phyloP scores from a whole-genome alignment of 2,888 invertebrate genomes.

The Drosophila anomelani region DNA sequence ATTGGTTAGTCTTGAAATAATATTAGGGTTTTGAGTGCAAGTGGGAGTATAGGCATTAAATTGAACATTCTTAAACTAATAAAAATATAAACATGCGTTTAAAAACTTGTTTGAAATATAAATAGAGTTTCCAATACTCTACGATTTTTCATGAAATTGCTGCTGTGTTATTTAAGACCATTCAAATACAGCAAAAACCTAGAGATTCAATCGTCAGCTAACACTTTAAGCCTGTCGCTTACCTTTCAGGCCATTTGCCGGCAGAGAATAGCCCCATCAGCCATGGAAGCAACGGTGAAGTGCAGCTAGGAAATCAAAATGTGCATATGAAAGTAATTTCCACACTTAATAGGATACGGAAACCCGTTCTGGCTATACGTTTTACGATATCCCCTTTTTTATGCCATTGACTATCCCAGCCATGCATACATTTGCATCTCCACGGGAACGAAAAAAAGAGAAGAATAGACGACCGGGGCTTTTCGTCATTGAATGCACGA shows the following conservation, averaged over 20 bases:
- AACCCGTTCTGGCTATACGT: conserved; percentile 72
- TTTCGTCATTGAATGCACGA: conserved; percentile 63
- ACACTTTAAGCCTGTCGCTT: conserved; percentile 7
- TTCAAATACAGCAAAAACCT: background rate
- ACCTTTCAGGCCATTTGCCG: conserved; percentile 12
- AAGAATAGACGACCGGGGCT: conserved; percentile 20
- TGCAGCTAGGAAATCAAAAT: conserved; percentile 76
- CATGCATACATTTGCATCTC: conserved; percentile 64
- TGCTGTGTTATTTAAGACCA: background rate
- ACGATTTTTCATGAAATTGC: background rate
- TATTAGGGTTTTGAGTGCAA: background rate
- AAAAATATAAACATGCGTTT: background rate
- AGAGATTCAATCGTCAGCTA: background rate
- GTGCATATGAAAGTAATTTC: conserved; percentile 79
- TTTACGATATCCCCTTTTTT: conserved; percentile 71
- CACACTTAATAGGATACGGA: conserved; percentile 79
- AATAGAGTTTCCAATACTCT: no score
- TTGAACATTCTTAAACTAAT: background rate
- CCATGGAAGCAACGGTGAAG: conserved; percentile 40
- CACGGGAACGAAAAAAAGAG: conserved; percentile 11
- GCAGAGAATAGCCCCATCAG: conserved; percentile 27
- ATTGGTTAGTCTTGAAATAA: background rate
- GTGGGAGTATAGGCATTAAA: background rate
- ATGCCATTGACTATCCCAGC: conserved; percentile 58
- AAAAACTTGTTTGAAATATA: background rate